Evolutionary conservation across 2,797 vertebrate genomes (phyloP), one percentile per base, ranked within the genome.

Genomic region (Smutsia gigantea): DNA sequence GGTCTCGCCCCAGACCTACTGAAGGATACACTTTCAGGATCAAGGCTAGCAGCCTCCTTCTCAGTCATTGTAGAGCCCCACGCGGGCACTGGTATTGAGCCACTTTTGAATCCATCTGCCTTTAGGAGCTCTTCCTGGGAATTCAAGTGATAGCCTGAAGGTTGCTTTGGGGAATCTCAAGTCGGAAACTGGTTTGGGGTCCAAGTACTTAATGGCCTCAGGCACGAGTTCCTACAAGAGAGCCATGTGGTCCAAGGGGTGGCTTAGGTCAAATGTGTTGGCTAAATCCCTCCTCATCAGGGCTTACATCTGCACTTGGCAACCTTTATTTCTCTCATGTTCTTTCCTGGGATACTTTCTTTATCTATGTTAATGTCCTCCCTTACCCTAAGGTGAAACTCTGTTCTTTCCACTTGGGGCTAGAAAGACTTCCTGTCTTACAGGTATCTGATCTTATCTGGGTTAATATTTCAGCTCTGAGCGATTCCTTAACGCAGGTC

Each of bases 361-460:
- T 93, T 95, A 92, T 86, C 55, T 96, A 42, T 86, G 68, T 77
- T 91, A 78, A 75, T 71, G 69, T 87, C 68, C 87, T 97, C 89
- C 51, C 29, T 89, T 96, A 83, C 49, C 78, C 83, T 95, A 88
- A 97, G 82, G 88, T 91, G 90, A 96, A 78, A 87, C 63, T 90
- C 66, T 87, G 34, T 93, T 97, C 83, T 92, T 88, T 23, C 27
- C 21, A 92, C 72, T 92, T 82, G 23, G 79, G 90, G 63, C 86
- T 86, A 94, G 93, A 90, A 92, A 86, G 74, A 89, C 86, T 96
- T 91, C 72, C 72, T 86, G 74, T 87, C 31, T 85, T 88, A 75
- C 66, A 97, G 85, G 95, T 97, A 94, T 94, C 69, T 82, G 96
- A 94, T 97, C 59, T 94, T 63, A 91, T 71, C 66, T 93, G 57